Evolutionary conservation across 2,888 invertebrate genomes (phyloP).

Genomic region (Craniophora ligustri): DNA sequence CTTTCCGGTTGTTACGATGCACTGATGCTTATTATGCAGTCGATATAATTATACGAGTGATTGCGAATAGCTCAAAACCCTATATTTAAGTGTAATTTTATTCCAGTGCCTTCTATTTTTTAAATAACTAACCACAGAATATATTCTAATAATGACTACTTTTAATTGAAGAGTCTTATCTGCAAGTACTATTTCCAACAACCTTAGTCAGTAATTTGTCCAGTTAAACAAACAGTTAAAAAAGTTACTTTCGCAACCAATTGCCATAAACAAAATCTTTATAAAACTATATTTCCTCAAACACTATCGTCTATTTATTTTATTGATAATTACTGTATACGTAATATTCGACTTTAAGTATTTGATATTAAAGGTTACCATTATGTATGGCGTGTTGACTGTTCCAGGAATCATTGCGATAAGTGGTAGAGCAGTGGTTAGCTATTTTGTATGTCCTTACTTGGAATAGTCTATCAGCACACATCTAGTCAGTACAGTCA

Average conservation of each 20-base stretch:
- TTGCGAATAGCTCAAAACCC: not conserved
- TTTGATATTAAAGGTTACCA: conserved; percentile 26
- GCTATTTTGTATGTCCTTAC: conserved; percentile 18
- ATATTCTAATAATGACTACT: too few relatives aligned
- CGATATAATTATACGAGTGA: not conserved
- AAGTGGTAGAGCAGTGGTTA: conserved; percentile 27
- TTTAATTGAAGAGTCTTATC: too few relatives aligned
- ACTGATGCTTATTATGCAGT: not conserved
- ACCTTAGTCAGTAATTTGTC: not conserved
- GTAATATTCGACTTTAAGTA: conserved; percentile 29
- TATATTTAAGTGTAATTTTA: not conserved
- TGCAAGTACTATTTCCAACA: not conserved
- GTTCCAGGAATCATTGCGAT: conserved; percentile 49
- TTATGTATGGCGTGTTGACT: conserved; percentile 4
- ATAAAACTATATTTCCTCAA: conserved; percentile 47
- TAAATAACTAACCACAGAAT: too few relatives aligned
- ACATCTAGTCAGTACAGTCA: too few relatives aligned
- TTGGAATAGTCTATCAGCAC: too few relatives aligned
- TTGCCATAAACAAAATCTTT: conserved; percentile 27
- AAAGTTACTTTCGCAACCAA: not conserved
- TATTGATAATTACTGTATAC: conserved; percentile 27
- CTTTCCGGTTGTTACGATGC: not conserved
- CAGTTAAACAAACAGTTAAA: not conserved
- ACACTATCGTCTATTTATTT: conserved; percentile 38
- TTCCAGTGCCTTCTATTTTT: not conserved